Percentiles rank a stretch among this genome's conserved stretches.
Conservation (phyloP, 2,797 vertebrate species). For the Allobates femoralis region DNA sequence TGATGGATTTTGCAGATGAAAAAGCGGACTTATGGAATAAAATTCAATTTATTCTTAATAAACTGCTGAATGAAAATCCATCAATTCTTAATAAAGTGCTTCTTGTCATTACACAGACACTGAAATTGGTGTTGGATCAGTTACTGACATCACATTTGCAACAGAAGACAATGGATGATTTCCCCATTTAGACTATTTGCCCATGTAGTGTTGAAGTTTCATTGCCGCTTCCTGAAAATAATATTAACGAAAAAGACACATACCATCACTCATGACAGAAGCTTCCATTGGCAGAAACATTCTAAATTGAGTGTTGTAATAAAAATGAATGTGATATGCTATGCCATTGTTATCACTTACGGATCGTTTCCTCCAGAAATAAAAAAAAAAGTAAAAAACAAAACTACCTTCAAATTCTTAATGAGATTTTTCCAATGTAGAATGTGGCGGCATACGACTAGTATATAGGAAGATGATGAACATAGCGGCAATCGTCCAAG, state of each 20-base stretch:
- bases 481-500: too few species aligned
- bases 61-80: conserved; percentile 61
- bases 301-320: neutral
- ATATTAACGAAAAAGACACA: neutral
- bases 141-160: conserved; percentile 54
- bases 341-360: neutral
- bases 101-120: conserved; percentile 60
- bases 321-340: neutral
- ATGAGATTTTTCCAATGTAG: neutral
- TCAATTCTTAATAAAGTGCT: conserved; percentile 63
- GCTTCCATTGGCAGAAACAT: neutral
- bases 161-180: conserved; percentile 39
- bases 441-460: too few species aligned
- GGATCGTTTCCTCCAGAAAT: neutral
- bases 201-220: conserved; percentile 2
- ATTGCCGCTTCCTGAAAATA: neutral
- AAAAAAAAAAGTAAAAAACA: neutral
- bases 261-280: neutral
- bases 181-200: conserved; percentile 18
- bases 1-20: conserved; percentile 62
- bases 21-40: conserved; percentile 62
- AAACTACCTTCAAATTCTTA: neutral
- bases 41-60: conserved; percentile 65
- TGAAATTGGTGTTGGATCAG: conserved; percentile 51
- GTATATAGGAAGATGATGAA: too few species aligned